Evolutionary conservation across 2,113 vertebrate genomes (phyloP).

Genomic region (Notarius lentiginosus): DNA sequence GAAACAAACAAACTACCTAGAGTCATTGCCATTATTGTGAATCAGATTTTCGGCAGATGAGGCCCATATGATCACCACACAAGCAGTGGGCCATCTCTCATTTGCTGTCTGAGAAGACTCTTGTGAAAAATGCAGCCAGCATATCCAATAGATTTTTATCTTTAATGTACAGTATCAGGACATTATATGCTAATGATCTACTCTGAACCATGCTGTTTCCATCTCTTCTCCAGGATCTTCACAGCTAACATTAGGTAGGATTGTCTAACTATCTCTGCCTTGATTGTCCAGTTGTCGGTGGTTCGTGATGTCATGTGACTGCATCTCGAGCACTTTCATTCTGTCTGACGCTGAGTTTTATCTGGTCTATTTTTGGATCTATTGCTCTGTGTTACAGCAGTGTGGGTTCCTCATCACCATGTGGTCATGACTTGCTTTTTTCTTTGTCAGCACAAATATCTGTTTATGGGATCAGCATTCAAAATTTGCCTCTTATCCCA

Average conservation of each 20-base stretch:
- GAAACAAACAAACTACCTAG: background rate
- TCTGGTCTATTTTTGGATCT: slow-evolving; percentile 51
- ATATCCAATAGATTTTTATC: background rate
- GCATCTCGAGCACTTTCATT: slow-evolving; percentile 65
- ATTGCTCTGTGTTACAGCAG: slow-evolving; percentile 25
- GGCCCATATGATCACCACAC: background rate
- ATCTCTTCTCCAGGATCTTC: slow-evolving; percentile 74
- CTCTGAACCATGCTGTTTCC: slow-evolving; percentile 61
- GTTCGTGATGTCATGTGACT: slow-evolving; percentile 60
- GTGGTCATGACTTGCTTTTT: slow-evolving; percentile 26
- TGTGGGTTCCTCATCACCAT: slow-evolving; percentile 31
- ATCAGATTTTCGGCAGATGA: background rate
- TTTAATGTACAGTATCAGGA: background rate
- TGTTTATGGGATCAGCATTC: slow-evolving; percentile 50
- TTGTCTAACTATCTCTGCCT: slow-evolving; percentile 67
- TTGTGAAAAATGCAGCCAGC: background rate
- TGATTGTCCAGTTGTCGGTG: slow-evolving; percentile 62
- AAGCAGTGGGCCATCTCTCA: background rate
- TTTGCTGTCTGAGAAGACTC: background rate
- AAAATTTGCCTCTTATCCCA: slow-evolving; percentile 22
- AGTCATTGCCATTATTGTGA: background rate
- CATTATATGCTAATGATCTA: slow-evolving; percentile 17
- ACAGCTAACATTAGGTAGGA: slow-evolving; percentile 80
- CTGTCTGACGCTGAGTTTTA: slow-evolving; percentile 56
- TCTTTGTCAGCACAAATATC: slow-evolving; percentile 45